These are phyloP conservation scores for Cherax quadricarinatus DNA, from an alignment of 1,140 invertebrate species.

Conservation along the genomic window DNA sequence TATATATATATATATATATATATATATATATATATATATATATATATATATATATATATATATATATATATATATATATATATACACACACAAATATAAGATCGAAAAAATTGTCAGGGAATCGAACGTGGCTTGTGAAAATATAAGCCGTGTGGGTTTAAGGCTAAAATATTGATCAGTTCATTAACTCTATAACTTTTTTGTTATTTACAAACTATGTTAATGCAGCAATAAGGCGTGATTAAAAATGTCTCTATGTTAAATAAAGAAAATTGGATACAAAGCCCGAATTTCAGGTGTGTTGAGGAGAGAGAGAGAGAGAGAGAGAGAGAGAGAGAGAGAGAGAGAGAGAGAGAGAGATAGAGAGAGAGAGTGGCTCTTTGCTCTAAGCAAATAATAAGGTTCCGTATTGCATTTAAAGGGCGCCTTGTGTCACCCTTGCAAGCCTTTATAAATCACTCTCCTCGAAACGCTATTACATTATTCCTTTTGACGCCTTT, in stretches of 20 bases:
- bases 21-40: slow-evolving; percentile 22
- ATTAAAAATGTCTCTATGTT: too few species aligned
- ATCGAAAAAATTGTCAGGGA: too few species aligned
- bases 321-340: neutral
- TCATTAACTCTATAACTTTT: too few species aligned
- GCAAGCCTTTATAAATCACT: neutral
- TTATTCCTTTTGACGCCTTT: neutral
- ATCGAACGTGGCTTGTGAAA: too few species aligned
- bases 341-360: neutral
- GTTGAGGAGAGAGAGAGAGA: neutral
- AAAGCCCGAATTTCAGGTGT: too few species aligned
- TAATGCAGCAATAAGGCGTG: too few species aligned
- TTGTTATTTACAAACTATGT: too few species aligned
- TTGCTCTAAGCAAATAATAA: neutral
- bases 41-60: slow-evolving; percentile 17
- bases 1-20: slow-evolving; percentile 28
- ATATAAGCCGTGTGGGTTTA: too few species aligned
- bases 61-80: neutral
- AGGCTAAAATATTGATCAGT: too few species aligned
- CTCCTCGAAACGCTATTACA: neutral
- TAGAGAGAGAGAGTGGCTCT: neutral
- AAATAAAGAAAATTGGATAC: too few species aligned
- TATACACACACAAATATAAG: too few species aligned
- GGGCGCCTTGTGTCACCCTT: too few species aligned
- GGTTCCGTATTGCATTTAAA: neutral